Conservation (phyloP, 64 coral and sea anemone genomes). For the Trachythela sp. region DNA sequence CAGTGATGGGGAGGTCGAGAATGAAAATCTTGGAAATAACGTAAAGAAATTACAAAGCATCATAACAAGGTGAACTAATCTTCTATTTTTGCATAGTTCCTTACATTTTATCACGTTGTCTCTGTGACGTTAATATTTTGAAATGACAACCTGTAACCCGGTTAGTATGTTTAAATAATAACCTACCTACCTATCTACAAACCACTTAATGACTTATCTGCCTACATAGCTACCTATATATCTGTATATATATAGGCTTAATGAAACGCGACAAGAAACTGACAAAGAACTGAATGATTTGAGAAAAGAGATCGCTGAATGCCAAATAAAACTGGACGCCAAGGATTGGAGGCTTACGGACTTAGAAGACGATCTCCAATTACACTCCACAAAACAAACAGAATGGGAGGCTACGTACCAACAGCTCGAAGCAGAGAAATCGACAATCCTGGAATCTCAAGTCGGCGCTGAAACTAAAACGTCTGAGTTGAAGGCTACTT, state of each 20-base stretch:
- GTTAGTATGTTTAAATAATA: no score
- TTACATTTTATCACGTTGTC: no score
- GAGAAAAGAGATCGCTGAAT: neutral
- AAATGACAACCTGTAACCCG: no score
- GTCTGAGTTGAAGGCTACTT: neutral
- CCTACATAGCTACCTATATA: no score
- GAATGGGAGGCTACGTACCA: neutral
- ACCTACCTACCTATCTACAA: no score
- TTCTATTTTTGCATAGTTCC: no score
- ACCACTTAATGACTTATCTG: no score
- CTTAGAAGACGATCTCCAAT: neutral
- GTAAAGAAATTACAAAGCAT: neutral
- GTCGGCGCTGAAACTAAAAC: neutral
- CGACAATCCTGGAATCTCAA: neutral
- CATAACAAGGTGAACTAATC: slow-evolving; percentile 1
- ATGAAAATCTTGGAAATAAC: neutral
- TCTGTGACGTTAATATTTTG: no score
- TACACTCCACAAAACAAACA: neutral
- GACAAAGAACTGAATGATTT: neutral
- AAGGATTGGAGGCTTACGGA: neutral
- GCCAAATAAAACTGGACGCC: neutral
- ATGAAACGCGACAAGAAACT: neutral
- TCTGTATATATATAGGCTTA: neutral
- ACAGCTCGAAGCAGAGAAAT: neutral
- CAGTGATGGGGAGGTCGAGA: neutral